These are phyloP conservation scores for Ennomos erosarius DNA, from an alignment of 2,888 invertebrate species.

Conservation along the genomic window DNA sequence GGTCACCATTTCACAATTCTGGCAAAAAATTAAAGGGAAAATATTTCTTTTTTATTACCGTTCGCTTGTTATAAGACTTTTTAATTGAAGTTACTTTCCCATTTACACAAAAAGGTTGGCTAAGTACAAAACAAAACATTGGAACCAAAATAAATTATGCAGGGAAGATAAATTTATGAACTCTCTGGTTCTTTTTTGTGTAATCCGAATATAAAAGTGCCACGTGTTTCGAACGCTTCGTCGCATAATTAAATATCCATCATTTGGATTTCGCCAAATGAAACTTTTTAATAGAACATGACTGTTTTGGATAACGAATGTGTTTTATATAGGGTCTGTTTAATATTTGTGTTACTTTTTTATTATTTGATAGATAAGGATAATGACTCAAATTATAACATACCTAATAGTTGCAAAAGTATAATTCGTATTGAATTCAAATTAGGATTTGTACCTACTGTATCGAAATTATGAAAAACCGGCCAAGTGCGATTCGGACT, in stretches of 20 bases:
- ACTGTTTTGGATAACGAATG: no score
- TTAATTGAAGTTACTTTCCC: conserved; percentile 45
- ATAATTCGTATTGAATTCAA: no score
- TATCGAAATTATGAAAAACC: no score
- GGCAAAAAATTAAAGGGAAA: conserved; percentile 4
- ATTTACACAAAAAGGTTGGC: conserved; percentile 36
- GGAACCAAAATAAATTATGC: conserved; percentile 42
- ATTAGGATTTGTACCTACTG: no score
- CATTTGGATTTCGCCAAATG: conserved; percentile 23
- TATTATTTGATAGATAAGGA: no score
- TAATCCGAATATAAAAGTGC: conserved; percentile 42
- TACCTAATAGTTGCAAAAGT: no score
- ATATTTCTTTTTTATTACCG: conserved; percentile 26
- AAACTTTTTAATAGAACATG: conserved; percentile 7
- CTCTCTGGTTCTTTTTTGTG: conserved; percentile 31
- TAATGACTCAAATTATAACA: no score
- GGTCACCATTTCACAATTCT: conserved; percentile 30
- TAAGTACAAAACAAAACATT: conserved; percentile 41
- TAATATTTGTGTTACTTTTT: no score
- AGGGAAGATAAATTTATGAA: conserved; percentile 43
- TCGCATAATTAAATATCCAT: conserved; percentile 38
- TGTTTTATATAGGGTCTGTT: no score
- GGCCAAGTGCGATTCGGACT: no score
- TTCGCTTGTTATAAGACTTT: conserved; percentile 38
- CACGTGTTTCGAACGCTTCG: conserved; percentile 24